A percentile compares a stretch with the other conserved stretches of the same genome.
phyloP scores from a whole-genome alignment of 2,113 vertebrate genomes.

The Dicrurus megarhynchus region DNA sequence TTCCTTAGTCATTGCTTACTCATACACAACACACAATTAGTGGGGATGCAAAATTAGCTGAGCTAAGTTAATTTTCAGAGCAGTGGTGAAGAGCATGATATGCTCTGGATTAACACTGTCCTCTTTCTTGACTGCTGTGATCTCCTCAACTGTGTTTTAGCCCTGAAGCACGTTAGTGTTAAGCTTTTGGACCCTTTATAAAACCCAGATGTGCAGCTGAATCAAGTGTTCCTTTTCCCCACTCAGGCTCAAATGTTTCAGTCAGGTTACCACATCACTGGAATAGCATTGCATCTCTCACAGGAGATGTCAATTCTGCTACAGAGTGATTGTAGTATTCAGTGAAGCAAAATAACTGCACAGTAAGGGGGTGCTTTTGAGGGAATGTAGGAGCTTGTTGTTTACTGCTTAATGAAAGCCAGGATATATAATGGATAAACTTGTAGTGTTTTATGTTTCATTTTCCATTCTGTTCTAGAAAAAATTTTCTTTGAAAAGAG shows the following conservation, averaged over 20 bases:
- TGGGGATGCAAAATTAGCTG: constrained; percentile 71
- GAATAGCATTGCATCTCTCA: background rate
- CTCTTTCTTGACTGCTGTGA: background rate
- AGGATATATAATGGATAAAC: background rate
- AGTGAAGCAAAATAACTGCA: background rate
- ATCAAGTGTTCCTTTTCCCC: background rate
- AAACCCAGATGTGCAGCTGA: constrained; percentile 37
- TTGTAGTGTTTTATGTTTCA: background rate
- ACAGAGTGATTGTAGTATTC: background rate
- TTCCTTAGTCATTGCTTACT: constrained; percentile 71
- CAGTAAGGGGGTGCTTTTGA: background rate
- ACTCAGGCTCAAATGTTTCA: constrained; percentile 12
- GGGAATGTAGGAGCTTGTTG: background rate
- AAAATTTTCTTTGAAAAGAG: background rate
- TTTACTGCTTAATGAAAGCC: background rate
- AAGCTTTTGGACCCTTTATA: constrained; percentile 38
- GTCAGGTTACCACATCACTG: constrained; percentile 25
- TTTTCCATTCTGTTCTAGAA: background rate
- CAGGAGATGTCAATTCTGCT: constrained; percentile 7
- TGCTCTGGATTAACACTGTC: constrained; percentile 55
- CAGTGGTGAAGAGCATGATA: constrained; percentile 8
- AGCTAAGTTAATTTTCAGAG: constrained; percentile 61
- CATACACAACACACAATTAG: constrained; percentile 54
- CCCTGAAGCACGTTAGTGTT: background rate
- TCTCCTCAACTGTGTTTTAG: constrained; percentile 21